Evolutionary conservation across 2,797 vertebrate species (phyloP), one percentile per base, ranked within the genome.

Genomic region (Tauraco hartlaubi): DNA sequence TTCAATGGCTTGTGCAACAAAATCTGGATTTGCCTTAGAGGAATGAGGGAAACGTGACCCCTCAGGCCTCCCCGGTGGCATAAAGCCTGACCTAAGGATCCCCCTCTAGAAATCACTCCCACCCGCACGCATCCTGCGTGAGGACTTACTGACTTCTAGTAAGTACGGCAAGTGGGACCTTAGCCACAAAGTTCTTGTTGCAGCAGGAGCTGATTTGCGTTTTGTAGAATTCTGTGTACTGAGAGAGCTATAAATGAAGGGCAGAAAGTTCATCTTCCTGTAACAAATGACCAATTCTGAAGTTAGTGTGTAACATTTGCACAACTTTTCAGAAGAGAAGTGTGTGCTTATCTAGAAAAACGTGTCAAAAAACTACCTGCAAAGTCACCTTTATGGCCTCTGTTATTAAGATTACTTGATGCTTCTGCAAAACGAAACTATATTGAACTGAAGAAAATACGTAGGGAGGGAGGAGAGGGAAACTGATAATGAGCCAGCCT

Each of bases 361-460:
- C 14, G 7, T 90, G 52, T 79, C 41, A 91, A 74, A 93, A 96
- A 83, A 15, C 25, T 46, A 66, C 51, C 35, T 71, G 41, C 18
- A 31, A 59, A 85, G 37, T 68, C 58, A 85, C 25, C n/a, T 71
- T 44, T 33, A 21, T 69, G 73, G 35, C 48, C 29, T 92, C 63
- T 12, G 3, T 20, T 44, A 69, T 26, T 62, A 69, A 72, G 11
- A 35, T 89, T 80, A 91, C n/a, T 72, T 33, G 39, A 64, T 46
- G 31, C 25, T 55, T 68, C 76, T 78, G 39, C 25, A 83, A 82
- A 95, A 51, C 6, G 29, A 63, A 74, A 31, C 28, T 61, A 64
- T 48, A 88, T 92, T 80, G 66, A 90, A 88, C 25, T 64, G 75
- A 80, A 71, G 71, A 76, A 56, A 83, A 43, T 8, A 41, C 5